phyloP scores from a whole-genome alignment of 2,797 vertebrate genomes.

The Pteropus rufus region DNA sequence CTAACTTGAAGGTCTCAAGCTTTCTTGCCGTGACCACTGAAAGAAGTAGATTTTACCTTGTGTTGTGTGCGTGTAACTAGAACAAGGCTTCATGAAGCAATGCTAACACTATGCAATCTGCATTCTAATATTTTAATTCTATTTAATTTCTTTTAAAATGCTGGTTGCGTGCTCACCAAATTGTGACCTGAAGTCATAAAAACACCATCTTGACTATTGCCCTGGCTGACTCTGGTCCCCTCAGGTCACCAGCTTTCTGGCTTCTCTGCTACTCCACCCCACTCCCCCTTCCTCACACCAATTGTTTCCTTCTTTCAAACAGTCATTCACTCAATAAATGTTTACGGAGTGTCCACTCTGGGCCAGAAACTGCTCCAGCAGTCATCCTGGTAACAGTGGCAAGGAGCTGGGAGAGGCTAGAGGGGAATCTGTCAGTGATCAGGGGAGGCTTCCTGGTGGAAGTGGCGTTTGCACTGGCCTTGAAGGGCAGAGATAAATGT shows the following conservation, averaged over 20 bases:
- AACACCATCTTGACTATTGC: neutral
- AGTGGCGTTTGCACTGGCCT: neutral
- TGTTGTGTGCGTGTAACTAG: neutral
- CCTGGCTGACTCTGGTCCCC: neutral
- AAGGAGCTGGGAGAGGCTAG: neutral
- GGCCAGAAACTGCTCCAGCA: neutral
- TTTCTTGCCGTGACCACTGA: neutral
- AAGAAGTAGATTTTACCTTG: neutral
- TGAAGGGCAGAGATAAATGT: neutral
- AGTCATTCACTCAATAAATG: neutral
- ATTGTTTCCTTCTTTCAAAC: neutral
- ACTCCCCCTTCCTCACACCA: neutral
- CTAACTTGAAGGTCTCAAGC: neutral
- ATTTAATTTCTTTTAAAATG: neutral
- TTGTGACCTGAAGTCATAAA: neutral
- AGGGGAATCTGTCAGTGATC: neutral
- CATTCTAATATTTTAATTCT: neutral
- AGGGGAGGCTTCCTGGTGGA: neutral
- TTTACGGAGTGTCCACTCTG: neutral
- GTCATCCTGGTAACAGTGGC: neutral
- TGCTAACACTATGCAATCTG: neutral
- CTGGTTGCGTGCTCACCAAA: neutral
- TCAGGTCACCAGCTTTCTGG: neutral
- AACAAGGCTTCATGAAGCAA: neutral
- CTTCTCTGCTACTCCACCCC: neutral